These are phyloP conservation scores for Rotaria sp. DNA, from an alignment of 2,888 invertebrate species.

Conservation along the genomic window DNA sequence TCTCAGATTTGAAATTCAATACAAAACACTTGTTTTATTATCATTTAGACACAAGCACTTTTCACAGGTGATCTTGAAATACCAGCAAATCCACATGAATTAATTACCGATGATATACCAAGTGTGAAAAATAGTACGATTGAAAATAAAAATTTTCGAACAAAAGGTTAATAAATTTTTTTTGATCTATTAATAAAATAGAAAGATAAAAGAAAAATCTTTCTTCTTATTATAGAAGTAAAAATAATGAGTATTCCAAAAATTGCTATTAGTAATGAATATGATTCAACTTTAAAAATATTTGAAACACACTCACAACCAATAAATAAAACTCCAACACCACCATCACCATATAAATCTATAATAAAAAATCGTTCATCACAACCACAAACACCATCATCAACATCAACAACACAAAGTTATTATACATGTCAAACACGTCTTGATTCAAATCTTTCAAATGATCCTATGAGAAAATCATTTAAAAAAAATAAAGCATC, in stretches of 20 bases:
- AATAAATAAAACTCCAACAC: background rate
- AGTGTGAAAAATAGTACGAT: background rate
- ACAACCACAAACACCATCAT: background rate
- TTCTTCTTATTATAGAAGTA: background rate
- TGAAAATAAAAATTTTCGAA: background rate
- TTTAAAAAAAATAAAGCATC: background rate
- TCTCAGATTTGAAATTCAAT: too few relatives aligned
- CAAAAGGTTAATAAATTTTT: background rate
- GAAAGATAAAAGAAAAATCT: too few relatives aligned
- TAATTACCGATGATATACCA: background rate
- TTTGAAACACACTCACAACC: background rate
- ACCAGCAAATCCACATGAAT: conserved; percentile 18
- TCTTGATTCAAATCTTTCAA: background rate
- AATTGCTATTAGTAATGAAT: background rate
- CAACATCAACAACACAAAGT: background rate
- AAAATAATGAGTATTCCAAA: conserved; percentile 17
- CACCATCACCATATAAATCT: background rate
- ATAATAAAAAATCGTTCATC: background rate
- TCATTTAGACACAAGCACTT: background rate
- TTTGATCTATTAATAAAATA: background rate
- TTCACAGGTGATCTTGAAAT: background rate
- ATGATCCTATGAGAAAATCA: background rate
- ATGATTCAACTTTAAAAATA: background rate
- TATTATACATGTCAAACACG: background rate
- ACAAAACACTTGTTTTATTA: background rate